A percentile compares a stretch with the other conserved stretches of the same genome.
phyloP scores from a whole-genome alignment of 1,140 invertebrate genomes.

The Aphaenogaster ashmeadi region DNA sequence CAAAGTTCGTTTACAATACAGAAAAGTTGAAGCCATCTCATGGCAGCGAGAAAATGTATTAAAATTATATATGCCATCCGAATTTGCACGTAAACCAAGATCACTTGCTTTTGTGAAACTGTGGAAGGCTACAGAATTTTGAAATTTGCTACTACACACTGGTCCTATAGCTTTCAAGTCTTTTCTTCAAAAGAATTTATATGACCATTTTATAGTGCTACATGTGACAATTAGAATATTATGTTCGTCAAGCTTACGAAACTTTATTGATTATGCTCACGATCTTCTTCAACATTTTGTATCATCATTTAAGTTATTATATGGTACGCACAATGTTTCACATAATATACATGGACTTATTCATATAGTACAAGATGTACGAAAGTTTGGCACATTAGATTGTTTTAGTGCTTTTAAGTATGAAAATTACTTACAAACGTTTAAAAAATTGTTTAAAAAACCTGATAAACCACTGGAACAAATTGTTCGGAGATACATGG shows the following conservation, averaged over 20 bases:
- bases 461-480: slow-evolving; percentile 18
- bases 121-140: slow-evolving; percentile 19
- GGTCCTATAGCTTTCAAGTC: no score
- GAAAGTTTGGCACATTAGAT: slow-evolving; percentile 37
- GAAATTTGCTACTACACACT: background rate
- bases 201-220: slow-evolving; percentile 17
- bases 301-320: background rate
- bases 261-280: slow-evolving; percentile 14
- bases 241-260: background rate
- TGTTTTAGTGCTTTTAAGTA: slow-evolving; percentile 2
- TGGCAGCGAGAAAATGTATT: background rate
- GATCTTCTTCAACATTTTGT: slow-evolving; percentile 13
- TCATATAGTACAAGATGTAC: slow-evolving; percentile 30
- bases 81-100: slow-evolving; percentile 21
- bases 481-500: slow-evolving; percentile 14
- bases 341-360: slow-evolving; percentile 46
- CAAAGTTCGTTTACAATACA: slow-evolving; percentile 18
- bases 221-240: slow-evolving; percentile 31
- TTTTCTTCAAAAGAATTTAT: background rate
- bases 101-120: slow-evolving; percentile 23
- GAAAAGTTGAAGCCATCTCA: slow-evolving; percentile 14
- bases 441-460: slow-evolving; percentile 27
- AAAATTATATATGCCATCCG: slow-evolving; percentile 20
- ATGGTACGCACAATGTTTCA: slow-evolving; percentile 1
- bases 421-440: slow-evolving; percentile 30